Conservation (phyloP, 2,797 vertebrate species). For the Gymnopithys bicolor region DNA sequence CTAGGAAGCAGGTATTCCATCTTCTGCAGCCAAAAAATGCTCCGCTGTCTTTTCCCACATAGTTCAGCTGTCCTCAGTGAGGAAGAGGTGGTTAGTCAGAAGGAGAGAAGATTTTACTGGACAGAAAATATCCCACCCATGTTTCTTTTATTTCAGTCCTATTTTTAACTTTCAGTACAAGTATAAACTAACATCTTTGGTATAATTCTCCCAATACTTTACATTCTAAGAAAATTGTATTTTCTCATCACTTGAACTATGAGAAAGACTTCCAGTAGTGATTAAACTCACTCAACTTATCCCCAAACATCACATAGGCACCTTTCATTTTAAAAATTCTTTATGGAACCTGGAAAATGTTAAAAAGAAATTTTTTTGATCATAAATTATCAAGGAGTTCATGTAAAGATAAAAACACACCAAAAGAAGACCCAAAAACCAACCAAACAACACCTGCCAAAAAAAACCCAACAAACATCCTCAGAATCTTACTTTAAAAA, state of each 20-base stretch:
- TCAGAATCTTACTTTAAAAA: background rate
- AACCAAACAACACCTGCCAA: background rate
- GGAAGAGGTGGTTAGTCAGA: background rate
- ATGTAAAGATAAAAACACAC: fast-evolving
- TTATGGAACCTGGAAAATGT: background rate
- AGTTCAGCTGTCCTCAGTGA: background rate
- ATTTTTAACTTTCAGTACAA: background rate
- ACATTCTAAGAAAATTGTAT: background rate
- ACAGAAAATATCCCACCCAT: background rate
- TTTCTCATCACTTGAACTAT: fast-evolving
- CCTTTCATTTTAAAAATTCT: background rate
- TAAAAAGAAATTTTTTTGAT: background rate
- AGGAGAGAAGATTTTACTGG: background rate
- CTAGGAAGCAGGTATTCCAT: background rate
- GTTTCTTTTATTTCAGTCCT: background rate
- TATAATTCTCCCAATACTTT: background rate
- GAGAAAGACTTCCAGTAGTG: fast-evolving
- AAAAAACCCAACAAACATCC: background rate
- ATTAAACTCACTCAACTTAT: background rate
- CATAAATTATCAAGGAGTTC: background rate
- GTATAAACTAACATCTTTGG: background rate
- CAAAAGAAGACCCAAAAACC: background rate
- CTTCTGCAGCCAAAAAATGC: background rate
- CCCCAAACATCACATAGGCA: background rate
- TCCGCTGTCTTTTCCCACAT: background rate